Conservation (phyloP, 2,113 vertebrate species). For the Vicugna pacos region DNA sequence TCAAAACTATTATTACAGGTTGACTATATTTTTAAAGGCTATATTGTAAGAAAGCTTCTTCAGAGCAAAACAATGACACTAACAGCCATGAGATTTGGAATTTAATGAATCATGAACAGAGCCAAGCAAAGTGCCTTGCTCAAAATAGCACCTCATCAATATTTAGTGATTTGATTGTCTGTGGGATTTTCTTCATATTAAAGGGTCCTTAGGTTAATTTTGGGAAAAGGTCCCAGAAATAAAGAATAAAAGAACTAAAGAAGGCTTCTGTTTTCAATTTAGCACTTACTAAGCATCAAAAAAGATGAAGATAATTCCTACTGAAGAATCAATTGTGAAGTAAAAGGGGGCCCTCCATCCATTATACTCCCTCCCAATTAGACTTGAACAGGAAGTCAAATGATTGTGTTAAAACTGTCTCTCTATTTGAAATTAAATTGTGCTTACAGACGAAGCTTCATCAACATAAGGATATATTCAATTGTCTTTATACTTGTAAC, state of each 20-base stretch:
- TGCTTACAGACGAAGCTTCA: not conserved
- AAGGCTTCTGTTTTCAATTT: not conserved
- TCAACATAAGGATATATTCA: conserved; percentile 13
- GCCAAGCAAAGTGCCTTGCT: not conserved
- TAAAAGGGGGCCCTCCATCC: not conserved
- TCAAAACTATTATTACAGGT: conserved; percentile 33
- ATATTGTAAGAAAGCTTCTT: not conserved
- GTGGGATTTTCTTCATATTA: conserved; percentile 31
- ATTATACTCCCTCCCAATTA: not conserved
- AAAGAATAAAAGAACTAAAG: not conserved
- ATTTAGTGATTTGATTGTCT: not conserved
- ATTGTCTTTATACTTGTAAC: conserved; percentile 9
- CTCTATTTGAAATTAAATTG: conserved; percentile 12
- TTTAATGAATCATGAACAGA: not conserved
- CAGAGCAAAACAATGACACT: not conserved
- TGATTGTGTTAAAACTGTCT: not conserved
- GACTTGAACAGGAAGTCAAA: not conserved
- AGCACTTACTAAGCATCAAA: not conserved
- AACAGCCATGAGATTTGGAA: not conserved
- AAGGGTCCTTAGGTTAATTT: not conserved
- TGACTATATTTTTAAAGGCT: not conserved
- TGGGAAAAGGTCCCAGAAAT: not conserved
- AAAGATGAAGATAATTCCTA: not conserved
- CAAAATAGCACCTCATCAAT: not conserved
- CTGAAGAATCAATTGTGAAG: not conserved